Percentiles rank a stretch among this genome's conserved stretches.
Evolutionary conservation across 2,888 invertebrate species (phyloP).

Genomic region (Bimastos eiseni): DNA sequence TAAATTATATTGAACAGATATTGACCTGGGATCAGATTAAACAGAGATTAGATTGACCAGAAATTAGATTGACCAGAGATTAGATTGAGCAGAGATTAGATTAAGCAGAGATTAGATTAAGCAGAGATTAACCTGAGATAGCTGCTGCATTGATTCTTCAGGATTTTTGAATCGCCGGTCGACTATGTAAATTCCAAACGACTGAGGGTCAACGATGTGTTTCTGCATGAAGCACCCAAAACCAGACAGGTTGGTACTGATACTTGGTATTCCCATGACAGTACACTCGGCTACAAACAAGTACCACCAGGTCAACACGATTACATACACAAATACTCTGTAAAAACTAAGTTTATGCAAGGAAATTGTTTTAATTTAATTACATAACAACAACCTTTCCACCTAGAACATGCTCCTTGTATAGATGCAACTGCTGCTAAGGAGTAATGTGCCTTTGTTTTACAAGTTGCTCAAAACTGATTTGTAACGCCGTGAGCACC

Average conservation of each 20-base stretch:
- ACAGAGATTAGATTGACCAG: background rate
- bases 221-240: conserved; percentile 99
- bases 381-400: no score
- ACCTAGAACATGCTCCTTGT: no score
- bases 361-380: no score
- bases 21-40: no score
- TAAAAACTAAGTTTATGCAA: background rate
- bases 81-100: conserved; percentile 67
- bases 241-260: conserved; percentile 94
- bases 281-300: conserved; percentile 84
- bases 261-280: conserved; percentile 99
- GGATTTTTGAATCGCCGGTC: conserved; percentile 86
- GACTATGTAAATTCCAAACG: conserved; percentile 97
- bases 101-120: no score
- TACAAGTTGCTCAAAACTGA: no score
- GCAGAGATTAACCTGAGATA: conserved; percentile 62
- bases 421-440: no score
- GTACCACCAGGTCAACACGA: conserved; percentile 35
- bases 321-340: background rate
- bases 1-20: no score
- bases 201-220: conserved; percentile 93
- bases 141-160: conserved; percentile 87
- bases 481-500: no score
- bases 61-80: no score
- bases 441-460: no score